Conservation (phyloP, 2,888 invertebrate genomes). For the Diplazon laetatorius region DNA sequence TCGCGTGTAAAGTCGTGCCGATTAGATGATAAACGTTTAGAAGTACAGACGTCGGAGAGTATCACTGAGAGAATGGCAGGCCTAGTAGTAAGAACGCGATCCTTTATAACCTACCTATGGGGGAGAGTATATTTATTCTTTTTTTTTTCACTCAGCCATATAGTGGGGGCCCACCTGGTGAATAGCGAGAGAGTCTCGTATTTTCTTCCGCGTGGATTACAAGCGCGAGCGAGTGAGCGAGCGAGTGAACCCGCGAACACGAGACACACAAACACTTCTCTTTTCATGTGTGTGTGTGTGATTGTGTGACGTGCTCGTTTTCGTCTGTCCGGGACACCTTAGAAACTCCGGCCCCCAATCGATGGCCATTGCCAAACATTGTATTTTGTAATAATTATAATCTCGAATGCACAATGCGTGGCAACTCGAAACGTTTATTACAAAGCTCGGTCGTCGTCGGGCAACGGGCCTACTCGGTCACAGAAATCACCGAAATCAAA, state of each 20-base stretch:
- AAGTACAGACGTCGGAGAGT: slow-evolving; percentile 78
- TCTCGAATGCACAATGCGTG: slow-evolving; percentile 57
- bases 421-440: slow-evolving; percentile 50
- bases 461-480: slow-evolving; percentile 9
- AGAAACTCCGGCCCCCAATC: neutral
- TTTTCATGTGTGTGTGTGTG: too few species aligned
- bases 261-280: too few species aligned
- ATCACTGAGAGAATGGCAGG: slow-evolving; percentile 82
- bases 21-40: slow-evolving; percentile 64
- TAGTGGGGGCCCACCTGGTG: slow-evolving; percentile 75
- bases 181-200: slow-evolving; percentile 55
- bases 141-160: slow-evolving; percentile 70
- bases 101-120: slow-evolving; percentile 81
- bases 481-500: slow-evolving; percentile 53
- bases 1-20: slow-evolving; percentile 68
- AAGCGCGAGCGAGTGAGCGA: neutral
- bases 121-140: slow-evolving; percentile 69
- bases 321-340: slow-evolving; percentile 10
- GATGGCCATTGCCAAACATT: slow-evolving; percentile 74
- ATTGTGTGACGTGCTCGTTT: slow-evolving; percentile 7
- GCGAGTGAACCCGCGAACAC: too few species aligned
- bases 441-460: slow-evolving; percentile 33
- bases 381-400: slow-evolving; percentile 63
- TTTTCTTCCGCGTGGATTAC: slow-evolving; percentile 48
- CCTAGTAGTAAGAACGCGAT: slow-evolving; percentile 78